Evolutionary conservation across 1,140 invertebrate genomes (phyloP), one percentile per base, ranked within the genome.

Genomic region (Caenorhabditis briggsae): DNA sequence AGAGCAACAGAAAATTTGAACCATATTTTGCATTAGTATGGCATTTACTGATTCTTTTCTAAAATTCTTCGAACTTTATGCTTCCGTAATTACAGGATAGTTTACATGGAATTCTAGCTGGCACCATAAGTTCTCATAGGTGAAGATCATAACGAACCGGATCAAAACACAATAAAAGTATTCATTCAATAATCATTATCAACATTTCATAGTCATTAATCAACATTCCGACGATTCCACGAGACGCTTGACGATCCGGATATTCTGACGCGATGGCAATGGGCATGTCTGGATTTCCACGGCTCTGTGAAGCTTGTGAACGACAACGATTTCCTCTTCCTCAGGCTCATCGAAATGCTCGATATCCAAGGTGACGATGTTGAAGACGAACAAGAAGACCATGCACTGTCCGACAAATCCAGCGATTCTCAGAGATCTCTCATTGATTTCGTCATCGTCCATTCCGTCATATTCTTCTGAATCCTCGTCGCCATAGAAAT

Each of bases 391-490:
- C n/a, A 78, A 23, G n/a, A 78, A 78, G n/a, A 78, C n/a, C 9
- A 78, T 50, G 70, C 70, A 78, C 12, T 78, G 70, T 11, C 18
- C 70, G 8, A 78, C 33, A n/a, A 78, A 78, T 50, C 70, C 70
- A 20, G 70, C 70, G 11, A 53, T 50, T 50, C 23, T 78, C n/a
- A 78, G 5, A 3, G 41, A 70, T 46, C 11, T 48, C 33, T 6
- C 46, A 25, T 14, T 5, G n/a, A 50, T 50, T 50, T 20, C 70
- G 20, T 78, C 70, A 18, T 43, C 65, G 33, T 33, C 33, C 33
- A 33, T 33, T 33, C 3, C 33, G 33, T 33, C 33, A 48, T 12
- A 18, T 33, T 65, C 61, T 65, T 65, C 23, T 14, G 20, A 23
- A 78, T 43, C n/a, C 14, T 78, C 70, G 9, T 25, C n/a, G 14